A percentile compares a stretch with the other conserved stretches of the same genome.
Conservation (phyloP, 2,113 vertebrate species). For the Diadophis punctatus region DNA sequence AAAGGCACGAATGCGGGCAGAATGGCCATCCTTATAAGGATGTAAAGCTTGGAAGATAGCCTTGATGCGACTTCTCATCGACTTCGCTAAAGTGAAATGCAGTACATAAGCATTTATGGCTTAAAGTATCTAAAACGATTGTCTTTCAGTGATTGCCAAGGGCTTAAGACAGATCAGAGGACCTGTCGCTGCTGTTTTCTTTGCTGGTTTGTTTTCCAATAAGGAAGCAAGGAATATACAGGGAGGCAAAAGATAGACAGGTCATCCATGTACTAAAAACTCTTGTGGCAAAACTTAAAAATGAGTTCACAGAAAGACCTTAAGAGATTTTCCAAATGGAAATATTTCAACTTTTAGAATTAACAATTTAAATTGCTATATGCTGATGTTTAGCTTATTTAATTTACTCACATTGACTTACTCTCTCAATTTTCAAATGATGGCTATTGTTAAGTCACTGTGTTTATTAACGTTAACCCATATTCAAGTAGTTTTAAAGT, state of each 20-base stretch:
- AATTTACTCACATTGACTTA: constrained; percentile 24
- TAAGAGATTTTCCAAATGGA: neutral
- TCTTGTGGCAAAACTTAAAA: neutral
- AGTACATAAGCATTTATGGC: neutral
- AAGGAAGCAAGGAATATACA: neutral
- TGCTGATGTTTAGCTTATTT: constrained; percentile 38
- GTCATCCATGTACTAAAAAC: neutral
- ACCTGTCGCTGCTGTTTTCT: neutral
- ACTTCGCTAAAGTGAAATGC: too few species aligned
- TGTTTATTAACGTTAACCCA: constrained; percentile 39
- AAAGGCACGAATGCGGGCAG: too few species aligned
- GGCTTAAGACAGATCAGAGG: neutral
- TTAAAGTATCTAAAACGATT: neutral
- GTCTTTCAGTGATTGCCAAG: neutral
- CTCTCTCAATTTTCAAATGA: constrained; percentile 45
- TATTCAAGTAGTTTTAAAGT: constrained; percentile 48
- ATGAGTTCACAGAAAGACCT: neutral
- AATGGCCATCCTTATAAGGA: too few species aligned
- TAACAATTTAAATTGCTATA: neutral
- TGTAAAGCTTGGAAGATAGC: too few species aligned
- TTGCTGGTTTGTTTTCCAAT: neutral
- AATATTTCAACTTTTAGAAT: constrained; percentile 42
- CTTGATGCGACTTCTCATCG: too few species aligned
- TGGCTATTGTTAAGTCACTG: constrained; percentile 27
- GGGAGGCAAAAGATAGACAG: neutral